These are phyloP conservation scores for Liodrosophila aerea DNA, from an alignment of 2,888 invertebrate genomes.

Conservation along the genomic window DNA sequence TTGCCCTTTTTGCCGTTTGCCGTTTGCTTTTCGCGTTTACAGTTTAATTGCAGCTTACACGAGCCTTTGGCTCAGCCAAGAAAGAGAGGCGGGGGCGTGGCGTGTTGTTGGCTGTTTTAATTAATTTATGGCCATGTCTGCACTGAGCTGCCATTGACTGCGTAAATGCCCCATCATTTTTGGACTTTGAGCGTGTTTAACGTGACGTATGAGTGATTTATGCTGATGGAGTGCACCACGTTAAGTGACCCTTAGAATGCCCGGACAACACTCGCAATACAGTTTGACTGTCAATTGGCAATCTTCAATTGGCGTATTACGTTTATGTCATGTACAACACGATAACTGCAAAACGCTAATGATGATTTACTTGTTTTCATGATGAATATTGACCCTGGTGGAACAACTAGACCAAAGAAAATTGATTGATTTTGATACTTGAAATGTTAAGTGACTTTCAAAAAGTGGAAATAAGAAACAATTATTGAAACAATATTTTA, in stretches of 20 bases:
- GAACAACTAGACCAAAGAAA: too few relatives aligned
- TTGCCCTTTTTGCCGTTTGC: conserved; percentile 19
- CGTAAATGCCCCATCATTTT: conserved; percentile 60
- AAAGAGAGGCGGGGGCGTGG: conserved; percentile 17
- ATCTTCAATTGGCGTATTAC: conserved; percentile 48
- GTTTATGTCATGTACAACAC: not conserved
- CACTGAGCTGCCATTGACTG: conserved; percentile 1
- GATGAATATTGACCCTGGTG: too few relatives aligned
- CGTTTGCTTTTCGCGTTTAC: conserved; percentile 65
- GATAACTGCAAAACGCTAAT: not conserved
- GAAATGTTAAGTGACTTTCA: too few relatives aligned
- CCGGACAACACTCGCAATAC: conserved; percentile 5
- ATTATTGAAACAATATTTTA: too few relatives aligned
- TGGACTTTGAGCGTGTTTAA: conserved; percentile 70
- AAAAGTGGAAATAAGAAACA: too few relatives aligned
- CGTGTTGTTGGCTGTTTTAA: conserved; percentile 50
- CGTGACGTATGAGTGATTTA: conserved; percentile 75
- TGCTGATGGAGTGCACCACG: conserved; percentile 62
- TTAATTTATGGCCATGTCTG: conserved; percentile 71
- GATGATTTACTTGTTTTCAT: not conserved
- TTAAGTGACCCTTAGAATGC: conserved; percentile 31
- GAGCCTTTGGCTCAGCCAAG: conserved; percentile 29
- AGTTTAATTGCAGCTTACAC: conserved; percentile 70
- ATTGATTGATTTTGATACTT: too few relatives aligned
- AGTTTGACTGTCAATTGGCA: conserved; percentile 55